Base-by-base conservation (phyloP, 30 jellyfish, hydroid and myxozoan species). In the Nemopilema nomurai region DNA sequence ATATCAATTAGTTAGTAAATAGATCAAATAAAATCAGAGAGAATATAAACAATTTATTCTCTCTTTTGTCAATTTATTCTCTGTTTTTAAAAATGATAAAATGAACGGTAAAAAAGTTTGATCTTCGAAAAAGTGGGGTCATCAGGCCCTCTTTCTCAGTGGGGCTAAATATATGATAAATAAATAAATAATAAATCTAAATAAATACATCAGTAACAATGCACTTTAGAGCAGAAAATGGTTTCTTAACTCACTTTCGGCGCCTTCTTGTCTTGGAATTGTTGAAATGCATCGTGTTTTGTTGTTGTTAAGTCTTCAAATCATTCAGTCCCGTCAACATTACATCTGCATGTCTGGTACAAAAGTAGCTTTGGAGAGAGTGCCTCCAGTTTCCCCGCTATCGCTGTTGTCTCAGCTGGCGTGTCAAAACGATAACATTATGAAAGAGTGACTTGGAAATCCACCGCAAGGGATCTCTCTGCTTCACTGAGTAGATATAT, bases 371-470 rank as follows among this genome's bases (percentile, higher is more conserved):
- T 41, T 13, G 13, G 13, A 13, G 9, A 41, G 13, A 41, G 6
- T 6, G 6, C 13, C 13, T 13, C 13, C 57, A 3, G 57, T 41
- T 41, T 41, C 57, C 6, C 57, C 57, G 13, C 57, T 41, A 3
- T 41, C 57, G 13, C 65, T 69, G 68, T 32, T 64, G 21, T 32
- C 91, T 53, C 91, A 71, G 91, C 85, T 71, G 85, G 91, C 32
- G 80, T 50, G 86, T 70, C 52, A 20, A 32, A 83, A 83, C 80
- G 80, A 71, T 19, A 83, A 83, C 82, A 71, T 52, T 30, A 51
- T 25, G 52, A 16, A 26, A 26, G 91, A 22, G 82, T 18, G 91
- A 62, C 80, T 81, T 51, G 74, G 22, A 63, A 57, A 19, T 25
- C 33, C 71, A 28, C 62, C 23, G 75, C 26, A 69, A 83, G 70